Evolutionary conservation across 2,888 invertebrate species (phyloP).

Genomic region (Pedicia rivosa): DNA sequence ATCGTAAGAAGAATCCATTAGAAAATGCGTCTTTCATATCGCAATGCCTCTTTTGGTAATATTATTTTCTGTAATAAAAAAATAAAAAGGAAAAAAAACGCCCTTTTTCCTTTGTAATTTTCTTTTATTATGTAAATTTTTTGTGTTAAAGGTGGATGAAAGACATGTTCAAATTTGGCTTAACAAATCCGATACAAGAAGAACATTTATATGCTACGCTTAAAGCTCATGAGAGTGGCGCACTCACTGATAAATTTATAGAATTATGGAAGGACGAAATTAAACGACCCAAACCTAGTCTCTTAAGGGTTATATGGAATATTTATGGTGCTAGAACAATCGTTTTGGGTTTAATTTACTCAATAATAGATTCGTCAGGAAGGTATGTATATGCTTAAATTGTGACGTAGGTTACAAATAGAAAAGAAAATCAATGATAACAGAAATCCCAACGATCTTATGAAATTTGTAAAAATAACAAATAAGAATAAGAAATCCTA

Average conservation of each 20-base stretch:
- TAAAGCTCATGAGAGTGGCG: slow-evolving; percentile 7
- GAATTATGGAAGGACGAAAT: slow-evolving; percentile 10
- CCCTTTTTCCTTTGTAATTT: too few relatives aligned
- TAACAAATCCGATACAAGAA: slow-evolving; percentile 8
- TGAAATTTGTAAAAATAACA: too few relatives aligned
- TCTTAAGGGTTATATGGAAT: slow-evolving; percentile 9
- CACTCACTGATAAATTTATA: slow-evolving; percentile 8
- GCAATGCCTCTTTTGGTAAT: slow-evolving; percentile 9
- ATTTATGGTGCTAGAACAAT: slow-evolving; percentile 9
- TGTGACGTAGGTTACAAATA: too few relatives aligned
- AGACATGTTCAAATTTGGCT: slow-evolving; percentile 10
- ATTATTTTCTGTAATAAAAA: too few relatives aligned
- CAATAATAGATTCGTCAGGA: slow-evolving; percentile 8
- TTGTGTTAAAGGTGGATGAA: slow-evolving; percentile 11
- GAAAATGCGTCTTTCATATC: slow-evolving; percentile 7
- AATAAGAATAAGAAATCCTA: too few relatives aligned
- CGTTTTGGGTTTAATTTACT: slow-evolving; percentile 8
- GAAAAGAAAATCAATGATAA: too few relatives aligned
- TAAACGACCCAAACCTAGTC: slow-evolving; percentile 8
- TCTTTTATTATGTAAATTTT: neutral
- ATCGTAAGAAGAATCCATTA: slow-evolving; percentile 6
- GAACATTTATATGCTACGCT: slow-evolving; percentile 9
- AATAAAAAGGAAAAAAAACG: too few relatives aligned
- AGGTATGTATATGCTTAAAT: too few relatives aligned
- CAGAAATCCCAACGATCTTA: too few relatives aligned